Evolutionary conservation across 2,888 invertebrate genomes (phyloP).

Genomic region (Flabesymbios commensalis): DNA sequence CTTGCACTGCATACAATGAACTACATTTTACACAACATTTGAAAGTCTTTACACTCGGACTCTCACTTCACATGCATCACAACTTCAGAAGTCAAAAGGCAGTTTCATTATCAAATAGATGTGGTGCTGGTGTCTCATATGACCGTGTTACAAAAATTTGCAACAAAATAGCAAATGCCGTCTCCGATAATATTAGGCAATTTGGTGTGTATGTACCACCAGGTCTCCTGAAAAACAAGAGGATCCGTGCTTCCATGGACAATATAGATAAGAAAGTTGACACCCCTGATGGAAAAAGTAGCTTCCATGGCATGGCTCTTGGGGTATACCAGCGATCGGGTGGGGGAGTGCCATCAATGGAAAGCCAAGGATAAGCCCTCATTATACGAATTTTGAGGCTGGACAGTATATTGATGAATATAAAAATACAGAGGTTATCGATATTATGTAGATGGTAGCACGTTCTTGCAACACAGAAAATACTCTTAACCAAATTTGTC

Average conservation of each 20-base stretch:
- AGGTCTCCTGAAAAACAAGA: not conserved
- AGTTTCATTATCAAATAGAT: too few species aligned
- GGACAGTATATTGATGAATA: not conserved
- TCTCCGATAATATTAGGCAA: constrained; percentile 4
- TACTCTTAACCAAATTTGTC: too few species aligned
- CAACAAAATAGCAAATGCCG: constrained; percentile 1
- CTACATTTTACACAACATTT: too few species aligned
- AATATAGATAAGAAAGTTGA: constrained; percentile 7
- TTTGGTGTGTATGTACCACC: constrained; percentile 8
- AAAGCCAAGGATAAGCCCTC: not conserved
- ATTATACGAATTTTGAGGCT: not conserved
- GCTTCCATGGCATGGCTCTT: constrained; percentile 8
- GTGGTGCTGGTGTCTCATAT: too few species aligned
- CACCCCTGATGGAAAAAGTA: constrained; percentile 6
- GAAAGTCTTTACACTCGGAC: too few species aligned
- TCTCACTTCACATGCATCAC: too few species aligned
- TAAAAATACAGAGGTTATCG: not conserved
- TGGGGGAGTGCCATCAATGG: not conserved
- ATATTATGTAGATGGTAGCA: constrained; percentile 5
- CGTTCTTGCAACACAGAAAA: constrained; percentile 4
- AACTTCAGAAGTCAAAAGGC: too few species aligned
- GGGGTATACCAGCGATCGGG: not conserved
- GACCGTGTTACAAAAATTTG: too few species aligned
- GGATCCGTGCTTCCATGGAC: constrained; percentile 1
- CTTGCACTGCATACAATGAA: too few species aligned